Base-by-base conservation (phyloP, 1,140 invertebrate species). In the Drosophila oshimai region DNA sequence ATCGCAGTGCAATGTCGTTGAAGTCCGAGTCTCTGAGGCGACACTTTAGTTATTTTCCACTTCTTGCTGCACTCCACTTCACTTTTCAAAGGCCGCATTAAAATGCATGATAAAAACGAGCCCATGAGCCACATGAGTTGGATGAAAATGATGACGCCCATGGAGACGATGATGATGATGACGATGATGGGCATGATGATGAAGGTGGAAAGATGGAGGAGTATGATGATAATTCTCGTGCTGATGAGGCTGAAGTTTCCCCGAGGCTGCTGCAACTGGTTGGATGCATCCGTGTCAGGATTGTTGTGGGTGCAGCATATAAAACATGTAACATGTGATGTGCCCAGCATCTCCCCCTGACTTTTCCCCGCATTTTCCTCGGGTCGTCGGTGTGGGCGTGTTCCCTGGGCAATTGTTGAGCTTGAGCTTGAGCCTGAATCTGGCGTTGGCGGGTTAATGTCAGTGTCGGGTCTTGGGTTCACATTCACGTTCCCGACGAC, bases 11-110 rank as follows among this genome's bases (percentile, higher is more conserved):
- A 41, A 28, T 24, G 33, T 62, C 9, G 42, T 36, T 69, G 34
- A 41, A 51, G 26, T 57, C 34, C 36, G 61, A 50, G 33, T 53
- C 47, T 47, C 45, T 54, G 75, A 65, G 81, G 81, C 81, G 80
- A 86, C 80, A 86, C 80, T 86, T 86, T 80, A 86, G 75, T 87
- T 87, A 86, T 86, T 86, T 86, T 86, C 80, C 75, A 86, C 80
- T 87, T 86, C 76, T 86, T 72, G 67, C 65, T 72, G 75, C 81
- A 69, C 80, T 84, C 78, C 80, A 84, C 80, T 84, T 84, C 80
- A 84, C 75, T 86, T 84, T 80, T 80, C 80, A 86, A 84, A 86
- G 80, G 75, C 80, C 46, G 80, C 81, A 86, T 84, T 84, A 84
- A 84, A 86, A 84, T 84, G 80, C 80, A 86, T 76, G 65, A 81